Conservation (phyloP, 2,797 vertebrate species). For the Protonibea diacanthus region DNA sequence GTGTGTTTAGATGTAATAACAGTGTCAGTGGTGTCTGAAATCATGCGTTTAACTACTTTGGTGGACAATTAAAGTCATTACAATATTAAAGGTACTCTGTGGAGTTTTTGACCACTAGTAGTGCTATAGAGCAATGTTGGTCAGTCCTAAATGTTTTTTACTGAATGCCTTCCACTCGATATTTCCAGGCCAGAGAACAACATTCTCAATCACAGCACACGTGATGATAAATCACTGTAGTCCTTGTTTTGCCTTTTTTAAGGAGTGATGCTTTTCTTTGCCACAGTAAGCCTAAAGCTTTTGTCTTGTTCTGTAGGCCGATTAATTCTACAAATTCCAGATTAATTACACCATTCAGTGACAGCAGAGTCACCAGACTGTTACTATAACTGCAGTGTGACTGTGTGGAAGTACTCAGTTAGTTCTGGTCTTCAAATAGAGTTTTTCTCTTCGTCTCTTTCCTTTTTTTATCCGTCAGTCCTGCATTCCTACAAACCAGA, state of each 20-base stretch:
- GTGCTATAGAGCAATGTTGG: not conserved
- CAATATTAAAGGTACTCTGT: no score
- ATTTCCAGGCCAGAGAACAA: conserved; percentile 32
- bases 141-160: conserved; percentile 27
- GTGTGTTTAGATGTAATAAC: not conserved
- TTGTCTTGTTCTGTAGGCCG: conserved; percentile 15
- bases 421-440: not conserved
- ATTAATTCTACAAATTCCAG: conserved; percentile 26
- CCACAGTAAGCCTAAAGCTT: conserved; percentile 13
- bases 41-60: not conserved
- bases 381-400: not conserved
- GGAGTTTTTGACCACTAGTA: no score
- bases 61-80: not conserved
- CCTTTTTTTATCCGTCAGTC: not conserved
- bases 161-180: conserved; percentile 17
- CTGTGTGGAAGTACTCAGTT: not conserved
- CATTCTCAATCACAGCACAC: conserved; percentile 36
- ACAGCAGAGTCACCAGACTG: not conserved
- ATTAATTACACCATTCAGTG: conserved; percentile 34
- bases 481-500: not conserved
- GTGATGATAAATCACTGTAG: conserved; percentile 35
- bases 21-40: not conserved
- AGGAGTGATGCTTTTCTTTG: conserved; percentile 21
- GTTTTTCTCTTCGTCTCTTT: not conserved
- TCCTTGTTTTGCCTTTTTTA: conserved; percentile 24